Evolutionary conservation across 2,797 vertebrate genomes (phyloP).

Genomic region (Typhlichthys subterraneus): DNA sequence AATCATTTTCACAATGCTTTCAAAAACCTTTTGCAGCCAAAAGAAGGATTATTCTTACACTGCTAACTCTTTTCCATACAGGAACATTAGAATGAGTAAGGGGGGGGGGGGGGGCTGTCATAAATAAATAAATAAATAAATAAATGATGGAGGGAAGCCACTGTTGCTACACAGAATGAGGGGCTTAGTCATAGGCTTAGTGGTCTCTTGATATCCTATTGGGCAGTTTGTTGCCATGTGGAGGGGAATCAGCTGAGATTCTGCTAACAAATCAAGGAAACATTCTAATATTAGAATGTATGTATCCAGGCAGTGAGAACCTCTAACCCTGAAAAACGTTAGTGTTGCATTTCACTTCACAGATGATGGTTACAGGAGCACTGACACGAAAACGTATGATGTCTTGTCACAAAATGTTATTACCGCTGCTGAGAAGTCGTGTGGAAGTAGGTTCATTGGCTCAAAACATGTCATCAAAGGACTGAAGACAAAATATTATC

Average conservation of each 20-base stretch:
- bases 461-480: too few relatives aligned
- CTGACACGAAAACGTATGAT: too few relatives aligned
- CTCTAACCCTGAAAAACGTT: conserved; percentile 62
- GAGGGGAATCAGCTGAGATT: conserved; percentile 74
- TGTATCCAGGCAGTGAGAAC: conserved; percentile 79
- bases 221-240: conserved; percentile 74
- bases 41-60: conserved; percentile 42
- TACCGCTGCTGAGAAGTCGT: too few relatives aligned
- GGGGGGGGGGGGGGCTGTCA: conserved; percentile 26
- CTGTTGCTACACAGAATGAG: conserved; percentile 79
- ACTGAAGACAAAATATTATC: too few relatives aligned
- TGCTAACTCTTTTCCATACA: conserved; percentile 67
- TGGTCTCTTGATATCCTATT: conserved; percentile 73
- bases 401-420: too few relatives aligned
- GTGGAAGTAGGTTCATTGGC: too few relatives aligned
- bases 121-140: conserved; percentile 72
- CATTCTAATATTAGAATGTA: conserved; percentile 83
- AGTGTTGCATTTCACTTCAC: too few relatives aligned
- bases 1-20: conserved; percentile 8
- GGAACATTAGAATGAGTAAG: conserved; percentile 66
- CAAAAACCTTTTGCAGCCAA: conserved; percentile 27
- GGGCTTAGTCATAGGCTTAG: conserved; percentile 53
- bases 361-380: too few relatives aligned
- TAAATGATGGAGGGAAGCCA: conserved; percentile 69
- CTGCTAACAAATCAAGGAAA: conserved; percentile 81